Evolutionary conservation across 2,113 vertebrate species (phyloP).

Genomic region (Semicossyphus pulcher): DNA sequence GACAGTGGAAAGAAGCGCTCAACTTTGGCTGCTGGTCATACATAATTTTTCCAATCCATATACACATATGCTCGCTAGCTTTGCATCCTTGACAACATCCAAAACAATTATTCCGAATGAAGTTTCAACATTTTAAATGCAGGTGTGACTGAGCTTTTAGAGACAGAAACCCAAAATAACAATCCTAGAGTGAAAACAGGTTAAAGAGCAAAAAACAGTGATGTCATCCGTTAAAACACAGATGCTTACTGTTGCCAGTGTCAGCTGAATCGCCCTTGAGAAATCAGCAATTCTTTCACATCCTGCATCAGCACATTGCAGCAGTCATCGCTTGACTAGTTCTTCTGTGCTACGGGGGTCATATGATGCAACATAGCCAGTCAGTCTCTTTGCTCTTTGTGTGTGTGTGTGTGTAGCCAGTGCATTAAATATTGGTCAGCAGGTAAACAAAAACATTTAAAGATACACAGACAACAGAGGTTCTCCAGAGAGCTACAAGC

Average conservation of each 20-base stretch:
- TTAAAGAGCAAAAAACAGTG: neutral
- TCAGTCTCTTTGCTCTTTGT: neutral
- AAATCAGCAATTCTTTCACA: no score
- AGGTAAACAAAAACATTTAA: conserved; percentile 32
- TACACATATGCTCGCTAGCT: no score
- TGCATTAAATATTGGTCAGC: conserved; percentile 30
- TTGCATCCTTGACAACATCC: no score
- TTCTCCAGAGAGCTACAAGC: conserved; percentile 19
- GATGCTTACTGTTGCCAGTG: neutral
- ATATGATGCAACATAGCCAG: conserved; percentile 1
- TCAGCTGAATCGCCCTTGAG: neutral
- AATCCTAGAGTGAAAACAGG: neutral
- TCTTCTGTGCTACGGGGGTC: neutral
- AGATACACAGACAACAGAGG: conserved; percentile 5
- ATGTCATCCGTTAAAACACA: neutral
- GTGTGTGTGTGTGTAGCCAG: conserved; percentile 6
- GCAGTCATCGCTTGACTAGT: neutral
- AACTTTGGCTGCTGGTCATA: no score
- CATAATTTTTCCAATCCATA: no score
- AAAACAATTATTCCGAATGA: no score
- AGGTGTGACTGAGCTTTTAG: no score
- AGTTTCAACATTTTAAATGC: no score
- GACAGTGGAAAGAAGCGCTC: neutral
- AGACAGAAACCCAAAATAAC: neutral
- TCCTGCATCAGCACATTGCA: neutral